phyloP scores from a whole-genome alignment of 2,888 invertebrate genomes.

The Glyphotaelius pellucidus region DNA sequence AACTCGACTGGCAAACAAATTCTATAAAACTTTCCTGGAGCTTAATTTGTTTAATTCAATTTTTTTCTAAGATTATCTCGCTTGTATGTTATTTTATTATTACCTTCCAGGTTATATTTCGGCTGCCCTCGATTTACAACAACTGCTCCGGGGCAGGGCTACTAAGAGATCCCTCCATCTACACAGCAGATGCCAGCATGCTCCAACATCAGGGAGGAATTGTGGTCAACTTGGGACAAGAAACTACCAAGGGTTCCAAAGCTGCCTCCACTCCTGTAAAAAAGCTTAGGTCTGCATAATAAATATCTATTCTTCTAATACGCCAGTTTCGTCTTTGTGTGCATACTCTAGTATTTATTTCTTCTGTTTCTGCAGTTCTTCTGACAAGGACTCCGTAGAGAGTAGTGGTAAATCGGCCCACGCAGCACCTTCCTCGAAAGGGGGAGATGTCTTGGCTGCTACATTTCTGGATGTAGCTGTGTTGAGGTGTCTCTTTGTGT shows the following conservation, averaged over 20 bases:
- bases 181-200: conserved; percentile 89
- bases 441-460: conserved; percentile 85
- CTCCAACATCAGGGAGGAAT: conserved; percentile 74
- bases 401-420: conserved; percentile 72
- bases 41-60: not conserved
- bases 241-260: conserved; percentile 67
- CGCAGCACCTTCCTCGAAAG: conserved; percentile 60
- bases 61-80: not conserved
- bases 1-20: too few species aligned
- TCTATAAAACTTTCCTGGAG: too few species aligned
- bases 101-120: conserved; percentile 83
- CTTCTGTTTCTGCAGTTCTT: conserved; percentile 73
- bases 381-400: conserved; percentile 88
- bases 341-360: not conserved
- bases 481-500: conserved; percentile 94
- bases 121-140: conserved; percentile 85
- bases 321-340: not conserved
- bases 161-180: conserved; percentile 87
- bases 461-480: conserved; percentile 98
- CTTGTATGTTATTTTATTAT: not conserved
- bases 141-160: conserved; percentile 85
- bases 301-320: not conserved
- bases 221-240: conserved; percentile 50
- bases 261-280: conserved; percentile 77
- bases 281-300: conserved; percentile 78